Percentiles rank a stretch among this genome's conserved stretches.
These are phyloP conservation scores for Rhynchonycteris naso DNA, from an alignment of 2,797 vertebrate species.

Conservation along the genomic window DNA sequence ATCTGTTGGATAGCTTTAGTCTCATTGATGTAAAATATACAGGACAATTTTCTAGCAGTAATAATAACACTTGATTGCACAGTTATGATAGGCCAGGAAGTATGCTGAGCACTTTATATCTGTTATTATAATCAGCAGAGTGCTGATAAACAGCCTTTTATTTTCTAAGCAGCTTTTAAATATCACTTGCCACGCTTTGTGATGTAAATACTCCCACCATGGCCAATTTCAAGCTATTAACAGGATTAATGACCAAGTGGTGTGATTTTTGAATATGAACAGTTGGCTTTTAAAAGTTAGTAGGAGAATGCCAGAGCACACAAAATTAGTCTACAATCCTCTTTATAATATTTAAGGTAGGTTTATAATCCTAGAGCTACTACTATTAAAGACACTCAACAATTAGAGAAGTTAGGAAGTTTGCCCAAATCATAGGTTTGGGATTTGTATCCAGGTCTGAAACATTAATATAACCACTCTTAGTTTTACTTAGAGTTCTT, in stretches of 20 bases:
- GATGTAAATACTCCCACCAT: not conserved
- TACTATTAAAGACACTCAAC: not conserved
- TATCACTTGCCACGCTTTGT: not conserved
- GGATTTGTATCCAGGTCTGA: not conserved
- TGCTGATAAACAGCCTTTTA: not conserved
- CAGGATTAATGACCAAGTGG: not conserved
- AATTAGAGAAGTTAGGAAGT: not conserved
- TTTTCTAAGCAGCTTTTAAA: not conserved
- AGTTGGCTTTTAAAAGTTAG: not conserved
- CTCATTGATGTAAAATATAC: not conserved
- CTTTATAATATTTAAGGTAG: not conserved
- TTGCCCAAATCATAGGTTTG: constrained; percentile 17
- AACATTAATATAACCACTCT: not conserved
- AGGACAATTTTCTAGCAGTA: constrained; percentile 35
- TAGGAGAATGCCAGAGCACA: not conserved
- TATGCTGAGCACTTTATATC: not conserved
- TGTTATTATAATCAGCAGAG: not conserved
- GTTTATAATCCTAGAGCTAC: not conserved
- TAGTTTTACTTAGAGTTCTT: not conserved
- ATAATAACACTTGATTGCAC: not conserved
- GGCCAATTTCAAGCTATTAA: not conserved
- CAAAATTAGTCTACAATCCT: not conserved
- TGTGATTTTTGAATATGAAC: not conserved
- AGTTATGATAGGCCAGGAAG: not conserved
- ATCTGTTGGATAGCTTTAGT: not conserved